Conservation (phyloP, 2,797 vertebrate species). For the Alosa sapidissima region DNA sequence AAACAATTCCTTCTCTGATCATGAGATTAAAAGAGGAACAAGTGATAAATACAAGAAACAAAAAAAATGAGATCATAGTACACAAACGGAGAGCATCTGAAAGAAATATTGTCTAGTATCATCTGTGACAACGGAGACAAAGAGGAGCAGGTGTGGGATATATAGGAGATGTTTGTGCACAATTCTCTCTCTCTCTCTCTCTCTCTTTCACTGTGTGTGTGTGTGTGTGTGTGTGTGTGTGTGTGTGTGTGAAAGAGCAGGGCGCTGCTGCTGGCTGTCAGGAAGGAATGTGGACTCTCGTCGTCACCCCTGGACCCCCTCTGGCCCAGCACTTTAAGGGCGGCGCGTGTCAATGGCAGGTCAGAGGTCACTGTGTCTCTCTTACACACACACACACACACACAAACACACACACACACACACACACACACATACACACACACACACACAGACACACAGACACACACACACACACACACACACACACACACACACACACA, state of each 20-base stretch:
- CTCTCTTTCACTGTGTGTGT: not conserved
- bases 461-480: not conserved
- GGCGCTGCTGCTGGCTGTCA: conserved; percentile 55
- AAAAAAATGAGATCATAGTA: too few relatives aligned
- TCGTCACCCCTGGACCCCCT: not conserved
- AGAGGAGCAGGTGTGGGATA: too few relatives aligned
- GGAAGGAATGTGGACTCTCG: conserved; percentile 49
- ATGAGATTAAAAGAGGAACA: too few relatives aligned
- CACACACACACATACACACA: not conserved
- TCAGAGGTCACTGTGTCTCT: conserved; percentile 35
- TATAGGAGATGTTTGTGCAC: too few relatives aligned
- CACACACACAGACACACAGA: not conserved
- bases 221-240: conserved; percentile 36
- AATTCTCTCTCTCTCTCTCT: too few relatives aligned
- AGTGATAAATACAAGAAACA: too few relatives aligned
- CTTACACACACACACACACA: conserved; percentile 12
- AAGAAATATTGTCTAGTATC: too few relatives aligned
- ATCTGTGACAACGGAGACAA: too few relatives aligned
- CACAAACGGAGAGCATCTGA: too few relatives aligned
- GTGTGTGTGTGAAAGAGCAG: conserved; percentile 33
- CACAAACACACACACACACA: not conserved
- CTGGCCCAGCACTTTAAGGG: conserved; percentile 32
- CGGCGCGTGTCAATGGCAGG: conserved; percentile 45
- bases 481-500: not conserved
- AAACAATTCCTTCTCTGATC: too few relatives aligned